A percentile compares a stretch with the other conserved stretches of the same genome.
Evolutionary conservation across 2,113 vertebrate genomes (phyloP).

Genomic region (Motacilla tschutschensis): DNA sequence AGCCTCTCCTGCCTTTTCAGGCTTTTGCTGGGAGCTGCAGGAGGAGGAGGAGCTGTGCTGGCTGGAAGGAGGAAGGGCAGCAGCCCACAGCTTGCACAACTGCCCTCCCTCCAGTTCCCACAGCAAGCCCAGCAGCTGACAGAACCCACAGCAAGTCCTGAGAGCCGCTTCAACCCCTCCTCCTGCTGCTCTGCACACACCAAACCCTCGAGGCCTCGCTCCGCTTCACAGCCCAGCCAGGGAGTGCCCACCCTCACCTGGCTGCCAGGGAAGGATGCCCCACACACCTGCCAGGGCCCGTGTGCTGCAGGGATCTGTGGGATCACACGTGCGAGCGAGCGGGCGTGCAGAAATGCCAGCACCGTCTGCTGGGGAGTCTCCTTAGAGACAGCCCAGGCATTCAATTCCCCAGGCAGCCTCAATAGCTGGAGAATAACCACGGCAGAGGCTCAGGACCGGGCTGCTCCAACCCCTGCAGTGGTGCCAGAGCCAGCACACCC

Average conservation of each 20-base stretch:
- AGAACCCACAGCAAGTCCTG: not conserved
- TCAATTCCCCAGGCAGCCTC: not conserved
- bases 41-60: not conserved
- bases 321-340: not conserved
- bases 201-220: not conserved
- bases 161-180: not conserved
- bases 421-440: not conserved
- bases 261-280: not conserved
- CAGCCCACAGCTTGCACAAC: not conserved
- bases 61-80: not conserved
- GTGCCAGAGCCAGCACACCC: not conserved
- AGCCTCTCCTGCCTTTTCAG: not conserved
- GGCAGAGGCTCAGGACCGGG: fast-evolving
- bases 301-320: not conserved
- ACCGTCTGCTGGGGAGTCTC: not conserved
- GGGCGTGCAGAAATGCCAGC: not conserved
- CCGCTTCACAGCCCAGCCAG: not conserved
- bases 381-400: conserved; percentile 16
- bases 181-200: not conserved
- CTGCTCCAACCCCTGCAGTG: not conserved
- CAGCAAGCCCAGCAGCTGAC: not conserved
- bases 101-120: not conserved
- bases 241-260: fast-evolving
- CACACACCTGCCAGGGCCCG: not conserved
- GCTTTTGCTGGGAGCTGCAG: not conserved